Evolutionary conservation across 2,113 vertebrate genomes (phyloP).

Genomic region (Cyanocitta stelleri): DNA sequence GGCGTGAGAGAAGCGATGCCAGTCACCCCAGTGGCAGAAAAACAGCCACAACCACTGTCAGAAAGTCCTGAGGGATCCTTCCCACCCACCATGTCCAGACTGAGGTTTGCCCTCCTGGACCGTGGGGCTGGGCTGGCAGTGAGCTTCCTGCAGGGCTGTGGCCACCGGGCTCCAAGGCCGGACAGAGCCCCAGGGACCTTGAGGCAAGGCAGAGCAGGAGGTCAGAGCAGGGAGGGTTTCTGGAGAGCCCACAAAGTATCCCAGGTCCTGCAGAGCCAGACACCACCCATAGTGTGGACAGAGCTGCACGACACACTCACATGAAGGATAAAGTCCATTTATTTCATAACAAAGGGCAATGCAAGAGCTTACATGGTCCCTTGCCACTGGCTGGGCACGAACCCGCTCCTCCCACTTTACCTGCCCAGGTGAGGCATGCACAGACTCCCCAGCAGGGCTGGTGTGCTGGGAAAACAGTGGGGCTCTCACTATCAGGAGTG

Average conservation of each 20-base stretch:
- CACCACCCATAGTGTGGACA: neutral
- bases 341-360: neutral
- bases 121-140: accelerated
- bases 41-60: accelerated
- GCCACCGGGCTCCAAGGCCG: accelerated
- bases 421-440: neutral
- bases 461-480: accelerated
- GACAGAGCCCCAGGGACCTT: neutral
- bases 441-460: neutral
- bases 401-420: neutral
- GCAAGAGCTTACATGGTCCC: neutral
- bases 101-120: neutral
- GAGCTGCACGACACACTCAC: accelerated
- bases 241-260: neutral
- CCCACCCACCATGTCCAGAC: neutral
- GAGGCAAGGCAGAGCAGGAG: neutral
- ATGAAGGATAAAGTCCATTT: neutral
- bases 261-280: neutral
- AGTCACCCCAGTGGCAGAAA: accelerated
- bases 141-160: accelerated
- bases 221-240: neutral
- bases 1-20: accelerated
- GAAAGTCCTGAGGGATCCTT: neutral
- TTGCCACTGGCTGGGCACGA: neutral
- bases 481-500: neutral